These are phyloP conservation scores for Ooceraea biroi DNA, from an alignment of 1,140 invertebrate species.

Conservation along the genomic window DNA sequence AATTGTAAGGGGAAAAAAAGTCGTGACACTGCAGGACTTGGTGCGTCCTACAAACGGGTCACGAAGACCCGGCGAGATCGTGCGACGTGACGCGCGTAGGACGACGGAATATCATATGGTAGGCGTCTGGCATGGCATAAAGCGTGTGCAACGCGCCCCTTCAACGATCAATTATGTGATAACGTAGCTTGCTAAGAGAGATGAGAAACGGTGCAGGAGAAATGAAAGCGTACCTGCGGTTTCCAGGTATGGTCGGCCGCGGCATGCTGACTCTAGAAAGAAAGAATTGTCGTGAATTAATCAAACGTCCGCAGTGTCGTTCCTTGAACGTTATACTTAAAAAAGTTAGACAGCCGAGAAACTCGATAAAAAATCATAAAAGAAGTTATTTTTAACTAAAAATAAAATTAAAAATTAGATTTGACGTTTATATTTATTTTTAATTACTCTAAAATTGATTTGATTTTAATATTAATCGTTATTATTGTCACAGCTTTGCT, in stretches of 20 bases:
- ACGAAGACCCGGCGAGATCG: not conserved
- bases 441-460: not conserved
- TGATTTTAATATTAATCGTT: not conserved
- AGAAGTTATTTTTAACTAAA: not conserved
- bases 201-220: not conserved
- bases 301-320: not conserved
- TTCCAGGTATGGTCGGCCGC: conserved; percentile 11
- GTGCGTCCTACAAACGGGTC: not conserved
- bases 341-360: not conserved
- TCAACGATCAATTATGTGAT: not conserved
- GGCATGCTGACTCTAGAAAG: conserved; percentile 14
- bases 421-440: not conserved
- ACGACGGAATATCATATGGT: not conserved
- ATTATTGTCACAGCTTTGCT: not conserved
- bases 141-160: not conserved
- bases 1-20: conserved; percentile 14
- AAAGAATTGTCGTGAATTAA: conserved; percentile 33
- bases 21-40: conserved; percentile 5
- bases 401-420: not conserved
- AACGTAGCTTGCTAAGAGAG: not conserved
- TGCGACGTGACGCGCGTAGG: not conserved
- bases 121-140: not conserved
- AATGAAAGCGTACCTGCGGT: conserved; percentile 15
- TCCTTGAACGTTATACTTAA: not conserved
- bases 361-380: not conserved